Base-by-base conservation (phyloP, 2,113 vertebrate genomes). In the Pelodiscus sinensis region DNA sequence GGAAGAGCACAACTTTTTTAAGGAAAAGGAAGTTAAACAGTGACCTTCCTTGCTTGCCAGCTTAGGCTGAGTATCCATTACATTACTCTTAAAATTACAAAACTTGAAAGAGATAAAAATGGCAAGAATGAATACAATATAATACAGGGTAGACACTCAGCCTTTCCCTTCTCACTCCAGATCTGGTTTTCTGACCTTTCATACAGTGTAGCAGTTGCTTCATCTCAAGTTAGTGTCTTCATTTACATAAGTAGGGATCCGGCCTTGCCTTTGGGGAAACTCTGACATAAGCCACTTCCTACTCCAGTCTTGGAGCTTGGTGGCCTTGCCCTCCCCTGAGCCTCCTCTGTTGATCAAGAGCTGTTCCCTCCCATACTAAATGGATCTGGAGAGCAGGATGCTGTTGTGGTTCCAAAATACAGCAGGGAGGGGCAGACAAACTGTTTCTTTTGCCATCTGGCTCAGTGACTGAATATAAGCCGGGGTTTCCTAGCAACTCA, bases 41-140 rank as follows among this genome's bases (percentile, higher is more conserved):
- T 50, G 73, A 11, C 24, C 38, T 75, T 75, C 73, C 21, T 75
- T 75, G 38, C 73, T 44, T 38, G 73, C 22, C 73, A 50, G 38
- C 38, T 75, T 25, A 50, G 25, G 22, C 73, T 86, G 27, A 54
- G n/a, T 92, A 50, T 31, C 75, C 21, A 19, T 86, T 54, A 16
- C 56, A 68, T 9, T 86, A 87, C 8, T 92, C 73, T 89, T 93
- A 87, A 89, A 85, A 84, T 44, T 3, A 87, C 73, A 80, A 85
- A 58, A 62, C 31, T 77, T 38, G 31, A 80, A 91, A 65, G 75
- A 90, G 65, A 88, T 54, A 93, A 91, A 3, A 56, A 29, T 31
- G 31, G 38, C 38, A 87, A 92, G 91, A 84, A 25, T 75, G 35
- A 75, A 38, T 12, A 44, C 35, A 44, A 50, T 15, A 24, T 44